Conservation (phyloP, 2,113 vertebrate genomes). For the Dasyurus viverrinus region DNA sequence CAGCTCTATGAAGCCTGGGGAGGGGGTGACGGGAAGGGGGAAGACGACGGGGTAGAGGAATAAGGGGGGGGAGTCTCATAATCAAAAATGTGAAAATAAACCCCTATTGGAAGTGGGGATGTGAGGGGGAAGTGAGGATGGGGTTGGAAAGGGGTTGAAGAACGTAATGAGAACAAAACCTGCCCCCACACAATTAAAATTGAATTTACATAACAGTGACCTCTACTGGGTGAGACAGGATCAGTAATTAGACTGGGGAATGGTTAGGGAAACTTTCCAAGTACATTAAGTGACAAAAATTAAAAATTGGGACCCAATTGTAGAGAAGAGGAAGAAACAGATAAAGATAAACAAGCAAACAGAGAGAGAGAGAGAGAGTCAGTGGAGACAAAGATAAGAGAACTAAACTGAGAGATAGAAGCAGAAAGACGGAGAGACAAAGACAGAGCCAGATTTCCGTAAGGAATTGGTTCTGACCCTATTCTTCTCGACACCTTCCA, state of each 20-base stretch:
- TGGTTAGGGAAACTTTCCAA: slow-evolving; percentile 56
- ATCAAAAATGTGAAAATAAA: neutral
- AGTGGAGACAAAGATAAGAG: neutral
- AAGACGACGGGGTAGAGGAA: neutral
- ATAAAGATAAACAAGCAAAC: neutral
- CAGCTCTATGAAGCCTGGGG: neutral
- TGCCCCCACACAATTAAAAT: slow-evolving; percentile 53
- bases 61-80: neutral
- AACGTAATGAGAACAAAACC: slow-evolving; percentile 50
- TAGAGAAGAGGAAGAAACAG: slow-evolving; percentile 14
- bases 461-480: neutral
- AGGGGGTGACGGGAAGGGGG: neutral
- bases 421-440: neutral
- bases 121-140: no score
- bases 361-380: neutral
- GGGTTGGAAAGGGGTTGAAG: neutral
- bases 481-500: neutral
- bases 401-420: no score
- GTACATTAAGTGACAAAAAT: neutral
- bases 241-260: slow-evolving; percentile 59
- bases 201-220: slow-evolving; percentile 71
- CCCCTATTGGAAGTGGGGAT: slow-evolving; percentile 35
- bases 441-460: neutral
- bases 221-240: slow-evolving; percentile 26
- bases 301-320: slow-evolving; percentile 59